These are phyloP conservation scores for Rhagoletis pomonella DNA, from an alignment of 1,140 invertebrate species.

Conservation along the genomic window DNA sequence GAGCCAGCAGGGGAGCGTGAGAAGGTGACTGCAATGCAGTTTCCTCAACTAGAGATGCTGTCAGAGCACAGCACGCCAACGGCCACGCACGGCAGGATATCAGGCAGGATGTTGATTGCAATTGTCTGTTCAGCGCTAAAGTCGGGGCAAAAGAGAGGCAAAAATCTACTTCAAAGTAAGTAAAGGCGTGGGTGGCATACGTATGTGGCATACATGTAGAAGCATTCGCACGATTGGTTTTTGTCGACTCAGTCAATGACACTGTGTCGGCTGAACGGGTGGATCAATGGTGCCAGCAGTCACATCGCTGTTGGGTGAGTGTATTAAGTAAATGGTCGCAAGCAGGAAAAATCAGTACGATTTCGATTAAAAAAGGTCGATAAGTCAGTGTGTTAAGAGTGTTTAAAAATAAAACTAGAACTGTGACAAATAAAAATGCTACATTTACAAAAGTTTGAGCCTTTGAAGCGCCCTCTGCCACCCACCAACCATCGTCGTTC, in stretches of 20 bases:
- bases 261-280: background rate
- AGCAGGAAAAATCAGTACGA: background rate
- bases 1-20: background rate
- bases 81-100: too few species aligned
- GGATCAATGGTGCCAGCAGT: too few species aligned
- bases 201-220: background rate
- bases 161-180: background rate
- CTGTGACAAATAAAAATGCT: background rate
- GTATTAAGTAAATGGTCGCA: background rate
- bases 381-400: background rate
- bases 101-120: constrained; percentile 13
- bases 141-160: background rate
- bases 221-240: background rate
- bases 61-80: background rate
- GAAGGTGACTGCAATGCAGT: background rate
- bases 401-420: too few species aligned
- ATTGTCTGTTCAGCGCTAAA: background rate
- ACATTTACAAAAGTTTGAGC: background rate
- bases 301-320: background rate
- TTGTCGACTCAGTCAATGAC: constrained; percentile 7
- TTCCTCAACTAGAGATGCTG: background rate
- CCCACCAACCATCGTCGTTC: background rate
- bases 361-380: background rate
- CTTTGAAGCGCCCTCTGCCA: too few species aligned
- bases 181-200: background rate